Base-by-base conservation (phyloP, 2,888 invertebrate species). In the Sinelater perroti region DNA sequence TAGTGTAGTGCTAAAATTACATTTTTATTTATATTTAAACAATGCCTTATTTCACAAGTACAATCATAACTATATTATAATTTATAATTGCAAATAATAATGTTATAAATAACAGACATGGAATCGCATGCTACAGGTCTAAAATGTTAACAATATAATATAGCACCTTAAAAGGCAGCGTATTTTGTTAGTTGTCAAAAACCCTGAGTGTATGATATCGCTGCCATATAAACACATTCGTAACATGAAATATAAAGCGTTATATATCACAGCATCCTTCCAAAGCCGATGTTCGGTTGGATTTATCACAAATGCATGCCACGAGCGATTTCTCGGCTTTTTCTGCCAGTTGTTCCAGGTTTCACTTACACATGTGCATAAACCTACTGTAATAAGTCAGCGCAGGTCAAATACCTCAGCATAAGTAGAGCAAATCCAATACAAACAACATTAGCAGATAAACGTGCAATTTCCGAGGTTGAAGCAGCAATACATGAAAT, bases 401-500 rank as follows among this genome's bases (percentile, higher is more conserved):
- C 3, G 17, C 36, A 36, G 36, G 36, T 33, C 33, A 33, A 33
- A 31, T 31, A 31, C 31, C 31, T 31, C 7, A 11, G 2, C 31
- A 13, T 14, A 31, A 31, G 7, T n/a, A 5, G 11, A 31, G 11
- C 31, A 31, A 11, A 31, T 31, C 31, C 7, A 31, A 31, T 31
- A 35, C 8, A 16, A 36, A 36, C 13, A n/a, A 3, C n/a, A 8
- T 18, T 10, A 38, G 10, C 20, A 20, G 20, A 38, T 20, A 20
- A 20, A 20, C 10, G 55, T 49, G 24, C 55, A 56, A 26, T 56
- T 56, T 47, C 24, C 40, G 3, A 38, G 16, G n/a, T 38, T 13
- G 3, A 49, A 18, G 20, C 55, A 56, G 14, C 55, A 56, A 31
- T 49, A 56, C 42, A 56, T 49, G n/a, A 20, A 56, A 10, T 5